Evolutionary conservation across 2,113 vertebrate genomes (phyloP).

Genomic region (Thomomys bottae): DNA sequence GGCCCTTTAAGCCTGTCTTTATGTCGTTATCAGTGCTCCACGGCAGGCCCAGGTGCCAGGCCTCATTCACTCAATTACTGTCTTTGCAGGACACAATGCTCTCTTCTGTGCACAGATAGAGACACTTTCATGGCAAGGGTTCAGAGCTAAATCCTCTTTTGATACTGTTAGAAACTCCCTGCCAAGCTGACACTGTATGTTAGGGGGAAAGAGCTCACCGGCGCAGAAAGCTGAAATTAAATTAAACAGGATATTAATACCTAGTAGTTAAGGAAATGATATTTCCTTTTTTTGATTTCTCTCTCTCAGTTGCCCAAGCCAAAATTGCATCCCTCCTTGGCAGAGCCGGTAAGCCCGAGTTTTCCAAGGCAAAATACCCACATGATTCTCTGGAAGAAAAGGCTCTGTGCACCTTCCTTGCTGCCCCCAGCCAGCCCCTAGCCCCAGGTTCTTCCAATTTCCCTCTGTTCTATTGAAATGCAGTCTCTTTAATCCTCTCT

Average conservation of each 20-base stretch:
- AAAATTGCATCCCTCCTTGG: conserved; percentile 67
- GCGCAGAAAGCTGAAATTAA: conserved; percentile 83
- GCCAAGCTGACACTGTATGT: conserved; percentile 81
- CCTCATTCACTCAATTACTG: conserved; percentile 74
- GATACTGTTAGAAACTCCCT: conserved; percentile 81
- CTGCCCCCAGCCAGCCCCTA: background rate
- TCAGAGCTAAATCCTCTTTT: conserved; percentile 81
- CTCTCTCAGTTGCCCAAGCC: conserved; percentile 77
- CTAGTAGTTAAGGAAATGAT: conserved; percentile 83
- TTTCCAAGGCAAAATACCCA: conserved; percentile 58
- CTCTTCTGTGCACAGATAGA: conserved; percentile 70
- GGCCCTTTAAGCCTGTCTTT: conserved; percentile 74
- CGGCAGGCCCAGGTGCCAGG: conserved; percentile 68
- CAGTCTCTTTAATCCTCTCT: background rate
- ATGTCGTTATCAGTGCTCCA: conserved; percentile 71
- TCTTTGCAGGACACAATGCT: conserved; percentile 76
- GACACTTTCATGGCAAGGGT: conserved; percentile 75
- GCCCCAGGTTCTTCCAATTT: background rate
- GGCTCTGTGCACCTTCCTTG: fast-evolving
- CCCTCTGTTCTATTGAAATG: background rate
- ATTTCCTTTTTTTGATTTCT: conserved; percentile 81
- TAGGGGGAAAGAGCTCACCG: conserved; percentile 76
- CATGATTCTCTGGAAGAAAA: background rate
- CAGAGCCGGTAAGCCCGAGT: conserved; percentile 32
- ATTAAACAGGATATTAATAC: conserved; percentile 87